Conservation (phyloP, 2,888 invertebrate species). For the Tromatobia lineatoria region DNA sequence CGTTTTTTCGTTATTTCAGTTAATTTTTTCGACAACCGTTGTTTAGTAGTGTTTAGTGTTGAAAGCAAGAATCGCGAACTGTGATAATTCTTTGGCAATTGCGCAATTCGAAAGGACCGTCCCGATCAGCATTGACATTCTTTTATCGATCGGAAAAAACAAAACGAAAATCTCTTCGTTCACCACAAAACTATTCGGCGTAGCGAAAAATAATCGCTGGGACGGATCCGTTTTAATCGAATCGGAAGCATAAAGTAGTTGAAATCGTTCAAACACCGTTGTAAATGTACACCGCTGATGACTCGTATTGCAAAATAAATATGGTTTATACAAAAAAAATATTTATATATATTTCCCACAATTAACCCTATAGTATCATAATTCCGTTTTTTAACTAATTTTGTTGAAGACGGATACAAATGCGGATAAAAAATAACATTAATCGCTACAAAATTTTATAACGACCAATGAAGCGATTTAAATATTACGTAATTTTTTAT, state of each 20-base stretch:
- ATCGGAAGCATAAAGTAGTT: constrained; percentile 78
- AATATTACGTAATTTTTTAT: too few relatives aligned
- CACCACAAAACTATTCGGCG: constrained; percentile 21
- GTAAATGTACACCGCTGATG: constrained; percentile 78
- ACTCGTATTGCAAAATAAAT: constrained; percentile 79
- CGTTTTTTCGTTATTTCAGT: constrained; percentile 24
- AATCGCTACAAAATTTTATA: too few relatives aligned
- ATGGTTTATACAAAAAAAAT: constrained; percentile 76
- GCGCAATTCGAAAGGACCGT: constrained; percentile 73
- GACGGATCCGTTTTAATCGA: constrained; percentile 67
- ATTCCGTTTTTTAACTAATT: neutral
- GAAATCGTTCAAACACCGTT: constrained; percentile 74
- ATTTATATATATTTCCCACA: constrained; percentile 2
- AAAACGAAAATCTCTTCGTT: constrained; percentile 12
- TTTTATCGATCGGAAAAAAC: constrained; percentile 4
- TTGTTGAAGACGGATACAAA: too few relatives aligned
- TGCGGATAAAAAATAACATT: too few relatives aligned
- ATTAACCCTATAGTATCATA: too few relatives aligned
- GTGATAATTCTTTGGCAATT: constrained; percentile 83
- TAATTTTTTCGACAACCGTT: constrained; percentile 51
- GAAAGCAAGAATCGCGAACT: constrained; percentile 80
- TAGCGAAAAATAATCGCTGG: constrained; percentile 28
- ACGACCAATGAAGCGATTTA: too few relatives aligned
- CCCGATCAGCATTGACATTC: constrained; percentile 45
- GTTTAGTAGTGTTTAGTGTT: constrained; percentile 68